Evolutionary conservation across 2,113 vertebrate genomes (phyloP).

Genomic region (Danionella cerebrum): DNA sequence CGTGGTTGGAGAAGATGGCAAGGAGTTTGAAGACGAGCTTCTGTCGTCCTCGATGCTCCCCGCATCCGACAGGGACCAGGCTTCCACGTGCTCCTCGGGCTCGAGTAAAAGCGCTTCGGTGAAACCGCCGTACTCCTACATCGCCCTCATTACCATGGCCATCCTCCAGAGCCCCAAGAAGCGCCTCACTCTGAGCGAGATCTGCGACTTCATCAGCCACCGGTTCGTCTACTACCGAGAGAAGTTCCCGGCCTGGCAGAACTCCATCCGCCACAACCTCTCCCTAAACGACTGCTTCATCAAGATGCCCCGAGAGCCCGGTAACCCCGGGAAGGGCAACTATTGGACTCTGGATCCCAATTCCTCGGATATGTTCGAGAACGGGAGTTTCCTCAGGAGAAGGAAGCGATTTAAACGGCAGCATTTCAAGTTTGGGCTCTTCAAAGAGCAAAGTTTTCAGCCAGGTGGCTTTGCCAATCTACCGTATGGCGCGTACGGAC

Average conservation of each 20-base stretch:
- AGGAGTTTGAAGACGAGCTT: slow-evolving; percentile 53
- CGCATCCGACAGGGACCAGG: slow-evolving; percentile 38
- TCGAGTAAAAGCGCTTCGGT: slow-evolving; percentile 57
- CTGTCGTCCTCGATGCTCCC: slow-evolving; percentile 37
- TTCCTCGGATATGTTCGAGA: slow-evolving; percentile 75
- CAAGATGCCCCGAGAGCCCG: slow-evolving; percentile 71
- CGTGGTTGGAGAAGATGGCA: slow-evolving; percentile 66
- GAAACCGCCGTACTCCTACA: slow-evolving; percentile 74
- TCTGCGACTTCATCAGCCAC: slow-evolving; percentile 73
- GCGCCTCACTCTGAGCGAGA: slow-evolving; percentile 70
- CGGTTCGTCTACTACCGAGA: slow-evolving; percentile 69
- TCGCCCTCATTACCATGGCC: slow-evolving; percentile 73
- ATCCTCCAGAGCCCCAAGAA: slow-evolving; percentile 73
- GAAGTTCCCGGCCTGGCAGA: slow-evolving; percentile 76
- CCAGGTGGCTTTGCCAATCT: slow-evolving; percentile 49
- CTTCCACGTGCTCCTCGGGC: slow-evolving; percentile 20
- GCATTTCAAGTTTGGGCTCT: slow-evolving; percentile 57
- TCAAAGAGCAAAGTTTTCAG: slow-evolving; percentile 61
- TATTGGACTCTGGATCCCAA: slow-evolving; percentile 76
- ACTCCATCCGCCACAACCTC: slow-evolving; percentile 72
- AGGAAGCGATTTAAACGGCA: slow-evolving; percentile 73
- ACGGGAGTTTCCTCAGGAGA: slow-evolving; percentile 69
- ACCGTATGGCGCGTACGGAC: slow-evolving; percentile 55
- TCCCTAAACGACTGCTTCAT: slow-evolving; percentile 73
- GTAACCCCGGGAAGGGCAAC: slow-evolving; percentile 73